Evolutionary conservation across 1,140 invertebrate species (phyloP).

Genomic region (Lepidotrigona ventralis): DNA sequence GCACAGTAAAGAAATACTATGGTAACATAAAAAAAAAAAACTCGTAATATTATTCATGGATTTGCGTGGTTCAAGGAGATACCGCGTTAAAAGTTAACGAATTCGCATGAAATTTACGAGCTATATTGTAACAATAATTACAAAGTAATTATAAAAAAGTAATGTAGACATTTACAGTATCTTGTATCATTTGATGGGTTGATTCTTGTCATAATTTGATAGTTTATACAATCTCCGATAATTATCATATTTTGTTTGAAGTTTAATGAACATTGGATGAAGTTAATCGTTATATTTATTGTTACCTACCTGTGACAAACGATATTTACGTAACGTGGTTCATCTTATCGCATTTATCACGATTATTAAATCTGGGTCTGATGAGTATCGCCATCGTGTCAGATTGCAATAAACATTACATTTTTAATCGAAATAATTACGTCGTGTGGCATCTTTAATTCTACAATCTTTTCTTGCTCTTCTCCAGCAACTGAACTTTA

Average conservation of each 20-base stretch:
- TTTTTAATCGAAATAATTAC: background rate
- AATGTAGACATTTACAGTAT: background rate
- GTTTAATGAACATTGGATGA: too few species aligned
- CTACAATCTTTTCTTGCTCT: background rate
- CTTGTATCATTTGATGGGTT: background rate
- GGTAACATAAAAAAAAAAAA: background rate
- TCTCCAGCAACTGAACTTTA: background rate
- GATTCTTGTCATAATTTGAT: too few species aligned
- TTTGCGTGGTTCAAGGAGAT: conserved; percentile 6
- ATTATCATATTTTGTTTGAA: background rate
- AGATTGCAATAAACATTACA: background rate
- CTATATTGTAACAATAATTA: too few species aligned
- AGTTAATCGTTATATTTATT: too few species aligned
- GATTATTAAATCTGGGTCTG: background rate
- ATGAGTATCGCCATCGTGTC: background rate
- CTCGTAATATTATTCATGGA: background rate
- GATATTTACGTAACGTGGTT: background rate
- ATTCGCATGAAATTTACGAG: too few species aligned
- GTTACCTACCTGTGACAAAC: background rate
- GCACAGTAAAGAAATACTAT: background rate
- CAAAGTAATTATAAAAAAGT: background rate
- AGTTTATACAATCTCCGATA: background rate
- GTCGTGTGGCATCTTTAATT: background rate
- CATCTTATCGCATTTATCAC: background rate
- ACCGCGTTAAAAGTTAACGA: background rate